Evolutionary conservation across 2,113 vertebrate genomes (phyloP), one percentile per base, ranked within the genome.

Genomic region (Sapayoa aenigma): DNA sequence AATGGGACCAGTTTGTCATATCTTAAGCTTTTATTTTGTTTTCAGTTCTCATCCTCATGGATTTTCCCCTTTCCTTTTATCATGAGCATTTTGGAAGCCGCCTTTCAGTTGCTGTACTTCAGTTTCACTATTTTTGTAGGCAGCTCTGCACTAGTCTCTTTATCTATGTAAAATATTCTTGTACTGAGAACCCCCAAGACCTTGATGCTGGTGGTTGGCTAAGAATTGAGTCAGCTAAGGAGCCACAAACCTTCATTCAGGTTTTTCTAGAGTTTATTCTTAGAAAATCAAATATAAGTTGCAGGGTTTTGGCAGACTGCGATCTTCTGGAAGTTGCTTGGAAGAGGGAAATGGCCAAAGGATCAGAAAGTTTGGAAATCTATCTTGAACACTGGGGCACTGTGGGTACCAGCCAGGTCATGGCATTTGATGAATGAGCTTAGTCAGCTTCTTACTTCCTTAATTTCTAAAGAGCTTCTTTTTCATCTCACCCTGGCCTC

Each of bases 101-200:
- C 3, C 0, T 89, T 85, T 75, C 30, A 49, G 33, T 46, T n/a
- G 4, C 6, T 62, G 9, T 55, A 2, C 12, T 82, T 66, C 0
- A 0, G 5, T 46, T 55, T 78, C 28, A n/a, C 6, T 3, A 16
- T 17, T 68, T 42, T 89, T 37, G 15, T 49, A 84, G 21, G 23
- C 7, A 56, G 44, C 8, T 66, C 73, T 52, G 65, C 27, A 37
- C 24, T 31, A 6, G 15, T 78, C 3, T 53, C n/a, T 77, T 21
- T 67, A n/a, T 20, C n/a, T 13, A 11, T 2, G 1, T 33, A 6
- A 73, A 86, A 58, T 66, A 46, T 55, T 71, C 79, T 59, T 46
- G 3, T 14, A 47, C 8, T 33, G 33, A 83, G 3, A 58, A 19
- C 1, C 11, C 6, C 7, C 10, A 31, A 14, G 21, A 18, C 12